A percentile compares a stretch with the other conserved stretches of the same genome.
phyloP scores from a whole-genome alignment of 1,140 invertebrate genomes.

The Megalopta genalis region DNA sequence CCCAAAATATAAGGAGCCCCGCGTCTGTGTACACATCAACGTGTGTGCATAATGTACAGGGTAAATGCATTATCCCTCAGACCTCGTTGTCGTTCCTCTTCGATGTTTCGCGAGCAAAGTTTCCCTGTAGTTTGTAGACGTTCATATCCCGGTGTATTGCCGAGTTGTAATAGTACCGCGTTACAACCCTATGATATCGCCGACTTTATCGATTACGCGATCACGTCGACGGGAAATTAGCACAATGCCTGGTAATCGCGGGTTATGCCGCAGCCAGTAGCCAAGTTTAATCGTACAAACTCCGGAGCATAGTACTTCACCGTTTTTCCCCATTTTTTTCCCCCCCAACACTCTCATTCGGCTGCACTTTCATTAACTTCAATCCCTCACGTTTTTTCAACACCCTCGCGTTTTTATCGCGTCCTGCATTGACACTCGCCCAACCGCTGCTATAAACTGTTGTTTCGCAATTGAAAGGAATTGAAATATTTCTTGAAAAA shows the following conservation, averaged over 20 bases:
- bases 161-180: conserved; percentile 6
- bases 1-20: conserved; percentile 12
- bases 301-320: neutral
- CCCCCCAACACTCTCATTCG: no score
- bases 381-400: no score
- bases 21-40: neutral
- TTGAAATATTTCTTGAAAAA: no score
- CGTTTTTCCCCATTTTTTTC: no score
- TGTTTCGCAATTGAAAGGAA: no score
- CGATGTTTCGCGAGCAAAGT: conserved; percentile 16
- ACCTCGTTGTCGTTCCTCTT: conserved; percentile 26
- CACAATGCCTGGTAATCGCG: neutral
- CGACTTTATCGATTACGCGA: conserved; percentile 1
- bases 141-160: conserved; percentile 12
- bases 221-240: neutral
- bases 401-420: no score
- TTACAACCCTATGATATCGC: conserved; percentile 2
- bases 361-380: no score
- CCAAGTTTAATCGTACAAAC: neutral
- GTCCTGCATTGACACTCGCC: no score
- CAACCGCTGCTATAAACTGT: no score
- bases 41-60: conserved; percentile 24
- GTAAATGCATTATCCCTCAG: conserved; percentile 38
- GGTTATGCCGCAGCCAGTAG: neutral
- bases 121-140: conserved; percentile 30